A percentile compares a stretch with the other conserved stretches of the same genome.
Conservation (phyloP, 2,888 invertebrate genomes). For the Helicoverpa assulta region DNA sequence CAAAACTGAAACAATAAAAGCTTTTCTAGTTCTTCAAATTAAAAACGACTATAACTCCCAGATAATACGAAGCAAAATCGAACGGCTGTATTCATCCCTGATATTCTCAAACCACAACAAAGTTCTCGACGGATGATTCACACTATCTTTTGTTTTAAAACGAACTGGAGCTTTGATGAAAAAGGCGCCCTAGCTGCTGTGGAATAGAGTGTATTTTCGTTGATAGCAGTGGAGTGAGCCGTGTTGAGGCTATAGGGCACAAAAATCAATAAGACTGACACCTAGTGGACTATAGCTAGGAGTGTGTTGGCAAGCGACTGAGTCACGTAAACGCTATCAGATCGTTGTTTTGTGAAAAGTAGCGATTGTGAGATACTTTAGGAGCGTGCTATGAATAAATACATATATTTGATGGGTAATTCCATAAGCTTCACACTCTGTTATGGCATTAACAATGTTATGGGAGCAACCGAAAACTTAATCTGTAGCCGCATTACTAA, state of each 20-base stretch:
- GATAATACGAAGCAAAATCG: slow-evolving; percentile 35
- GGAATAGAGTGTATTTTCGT: slow-evolving; percentile 57
- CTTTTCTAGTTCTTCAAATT: slow-evolving; percentile 9
- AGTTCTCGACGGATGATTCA: slow-evolving; percentile 76
- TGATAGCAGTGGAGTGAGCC: slow-evolving; percentile 30
- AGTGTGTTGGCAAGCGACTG: slow-evolving; percentile 60
- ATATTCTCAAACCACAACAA: slow-evolving; percentile 64
- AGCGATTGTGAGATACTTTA: slow-evolving; percentile 65
- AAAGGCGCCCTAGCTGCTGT: slow-evolving; percentile 43
- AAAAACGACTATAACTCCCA: slow-evolving; percentile 21
- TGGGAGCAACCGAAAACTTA: slow-evolving; percentile 7
- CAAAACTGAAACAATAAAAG: slow-evolving; percentile 42
- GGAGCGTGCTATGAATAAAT: slow-evolving; percentile 60
- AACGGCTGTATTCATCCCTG: slow-evolving; percentile 52
- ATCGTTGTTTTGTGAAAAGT: slow-evolving; percentile 67
- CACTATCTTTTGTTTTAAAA: slow-evolving; percentile 76
- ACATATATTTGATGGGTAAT: slow-evolving; percentile 46
- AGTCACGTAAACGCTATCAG: slow-evolving; percentile 65
- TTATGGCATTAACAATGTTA: slow-evolving; percentile 12
- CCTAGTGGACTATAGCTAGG: slow-evolving; percentile 60
- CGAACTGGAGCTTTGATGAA: slow-evolving; percentile 30
- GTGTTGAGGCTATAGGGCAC: slow-evolving; percentile 63
- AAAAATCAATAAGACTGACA: slow-evolving; percentile 75
- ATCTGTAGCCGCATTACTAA: not conserved
- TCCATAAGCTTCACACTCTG: slow-evolving; percentile 40